Evolutionary conservation across 2,113 vertebrate genomes (phyloP), one percentile per base, ranked within the genome.

Genomic region (Xenopus laevis): DNA sequence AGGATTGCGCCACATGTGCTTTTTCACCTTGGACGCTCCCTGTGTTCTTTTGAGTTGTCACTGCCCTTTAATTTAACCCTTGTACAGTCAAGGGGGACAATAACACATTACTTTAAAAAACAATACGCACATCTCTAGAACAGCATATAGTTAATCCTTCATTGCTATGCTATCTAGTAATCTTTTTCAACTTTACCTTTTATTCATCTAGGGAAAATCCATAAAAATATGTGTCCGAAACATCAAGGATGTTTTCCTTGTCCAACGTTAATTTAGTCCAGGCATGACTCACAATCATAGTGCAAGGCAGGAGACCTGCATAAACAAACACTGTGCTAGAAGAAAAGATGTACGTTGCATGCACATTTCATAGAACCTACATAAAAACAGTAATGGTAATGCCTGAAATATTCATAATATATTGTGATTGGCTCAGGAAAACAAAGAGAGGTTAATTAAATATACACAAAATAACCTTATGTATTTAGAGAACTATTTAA

Each of bases 1-100:
- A 77, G 74, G 67, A 67, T 70, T 70, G 66, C 74, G 57, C 74
- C 58, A 77, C 74, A 77, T 77, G 67, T 77, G 74, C 59, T 63
- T 77, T 64, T 77, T 77, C 74, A 77, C 74, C 74, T 77, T 77
- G 74, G 65, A 70, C 62, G 66, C 74, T 70, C 66, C 74, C 74
- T 77, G 74, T 60, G 74, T 62, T 77, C 66, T 70, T 70, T 77
- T 77, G 67, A 77, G 60, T 77, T 68, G 59, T 23, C 23, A 46
- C 74, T 77, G 60, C 67, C 74, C 58, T 77, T 77, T 69, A 64
- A 77, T 68, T 70, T 77, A 77, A 77, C 74, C 23, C 67, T 70
- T 64, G 10, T 62, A 52, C 46, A 70, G 47, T 53, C 52, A 70
- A n/a, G 27, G 23, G 40, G 30, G 55, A 57, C 63, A 46, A 4